Base-by-base conservation (phyloP, 2,113 vertebrate genomes). In the Oncorhynchus masou region DNA sequence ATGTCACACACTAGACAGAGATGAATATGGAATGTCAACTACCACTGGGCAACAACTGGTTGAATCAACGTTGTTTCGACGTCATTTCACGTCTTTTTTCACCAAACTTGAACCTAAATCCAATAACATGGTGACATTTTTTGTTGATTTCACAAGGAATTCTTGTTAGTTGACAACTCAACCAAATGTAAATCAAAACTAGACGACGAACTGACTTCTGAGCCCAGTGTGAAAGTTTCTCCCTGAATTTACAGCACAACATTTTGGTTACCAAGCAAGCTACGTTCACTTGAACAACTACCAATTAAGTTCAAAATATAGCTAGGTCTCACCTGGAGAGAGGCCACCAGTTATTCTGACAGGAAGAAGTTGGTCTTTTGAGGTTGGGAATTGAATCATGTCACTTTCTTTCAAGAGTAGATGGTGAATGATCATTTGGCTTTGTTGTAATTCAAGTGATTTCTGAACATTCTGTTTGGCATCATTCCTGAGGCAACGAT, bases 391-490 rank as follows among this genome's bases (percentile, higher is more conserved):
- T 57, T 57, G 54, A 20, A 57, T 5, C 54, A 45, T 45, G 39
- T 9, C 39, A 45, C 39, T 45, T 45, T 45, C 39, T 45, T 11
- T 45, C 39, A 45, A 45, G 39, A 4, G 51, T 19, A 54, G 1
- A 19, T 54, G 51, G 51, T 54, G 51, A 19, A 19, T 54, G 16
- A 19, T 54, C 16, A 5, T 54, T 19, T 45, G 20, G 16, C 20
- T 57, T 22, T 71, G 48, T 71, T 54, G 39, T 29, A 25, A 11
- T 71, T 48, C 39, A 70, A 70, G 22, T 39, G 69, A 15, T 48
- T 49, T 51, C 69, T 48, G 22, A 54, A 71, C 48, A 71, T 57
- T 71, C 48, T 71, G 54, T 71, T 54, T 54, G 51, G 51, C 24
- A 19, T 45, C 34, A 59, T 74, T 65, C 27, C 72, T 62, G 20